Evolutionary conservation across 2,888 invertebrate genomes (phyloP), one percentile per base, ranked within the genome.

Genomic region (Parelbella ahira): DNA sequence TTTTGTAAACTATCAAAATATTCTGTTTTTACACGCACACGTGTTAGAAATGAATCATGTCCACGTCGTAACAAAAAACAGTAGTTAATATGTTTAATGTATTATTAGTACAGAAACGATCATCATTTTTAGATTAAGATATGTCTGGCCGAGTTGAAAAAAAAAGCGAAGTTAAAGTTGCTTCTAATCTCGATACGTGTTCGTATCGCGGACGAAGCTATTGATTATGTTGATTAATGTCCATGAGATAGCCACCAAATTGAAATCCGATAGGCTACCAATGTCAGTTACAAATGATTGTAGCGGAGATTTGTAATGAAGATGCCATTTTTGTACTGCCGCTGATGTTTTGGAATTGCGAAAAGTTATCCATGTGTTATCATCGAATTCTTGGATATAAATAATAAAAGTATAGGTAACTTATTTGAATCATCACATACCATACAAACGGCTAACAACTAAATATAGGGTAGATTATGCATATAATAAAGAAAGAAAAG

Each of bases 201-300:
- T 33, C 34, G 21, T 28, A 41, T 41, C 9, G 24, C 28, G 10
- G 23, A 37, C 37, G 4, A 27, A 41, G 30, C 28, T 45, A 50
- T 51, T 46, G 49, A 51, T 48, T 48, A 46, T 19, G 37, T 37
- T 53, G 57, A 60, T 58, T 58, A 56, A 60, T 60, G 55, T 45
- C 37, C 36, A 49, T 43, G 41, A 45, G 55, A 57, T 60, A 51
- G 56, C 53, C 53, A 52, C 41, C 47, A 53, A 56, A 58, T 56
- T 52, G 55, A 56, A 58, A 54, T 45, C 42, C 46, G 42, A 46
- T 45, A 34, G 52, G 53, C 53, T 51, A 51, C 59, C 51, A 56
- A 54, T 62, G 68, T 63, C 66, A 66, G 68, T 64, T 53, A 68
- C 62, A 66, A 70, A 69, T 70, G 66, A 66, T 60, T 21, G 37